Percentiles rank a stretch among this genome's conserved stretches.
phyloP scores from a whole-genome alignment of 92 coral and sea anemone species.

The Umimayanthus kanabou region DNA sequence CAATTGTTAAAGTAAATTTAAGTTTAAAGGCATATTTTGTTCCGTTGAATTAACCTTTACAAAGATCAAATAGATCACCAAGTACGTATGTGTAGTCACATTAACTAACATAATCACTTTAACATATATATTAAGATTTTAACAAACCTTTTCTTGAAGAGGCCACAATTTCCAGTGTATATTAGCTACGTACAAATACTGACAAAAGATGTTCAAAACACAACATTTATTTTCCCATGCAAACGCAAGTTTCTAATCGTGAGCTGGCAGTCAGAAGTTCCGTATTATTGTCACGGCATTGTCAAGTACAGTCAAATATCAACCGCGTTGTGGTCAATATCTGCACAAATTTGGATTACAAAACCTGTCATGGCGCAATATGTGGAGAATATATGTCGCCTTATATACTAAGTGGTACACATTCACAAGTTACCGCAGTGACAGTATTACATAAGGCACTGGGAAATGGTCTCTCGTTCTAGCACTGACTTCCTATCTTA shows the following conservation, averaged over 20 bases:
- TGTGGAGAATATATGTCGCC: not conserved
- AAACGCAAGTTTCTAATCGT: not conserved
- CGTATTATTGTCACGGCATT: not conserved
- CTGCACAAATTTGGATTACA: not conserved
- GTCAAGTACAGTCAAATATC: not conserved
- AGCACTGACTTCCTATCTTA: too few relatives aligned
- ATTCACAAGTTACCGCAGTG: not conserved
- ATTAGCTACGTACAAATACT: not conserved
- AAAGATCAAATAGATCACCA: not conserved
- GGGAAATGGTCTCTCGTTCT: too few relatives aligned
- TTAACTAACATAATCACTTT: not conserved
- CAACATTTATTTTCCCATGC: not conserved
- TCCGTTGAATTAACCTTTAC: not conserved
- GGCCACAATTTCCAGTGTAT: not conserved
- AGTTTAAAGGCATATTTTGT: not conserved
- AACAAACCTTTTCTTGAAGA: conserved; percentile 5
- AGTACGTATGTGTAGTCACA: not conserved
- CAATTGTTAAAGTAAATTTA: not conserved
- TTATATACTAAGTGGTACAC: too few relatives aligned
- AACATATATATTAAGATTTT: not conserved
- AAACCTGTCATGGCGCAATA: not conserved
- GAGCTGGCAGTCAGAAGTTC: not conserved
- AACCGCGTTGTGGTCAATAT: not conserved
- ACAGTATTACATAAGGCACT: not conserved
- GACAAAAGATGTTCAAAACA: not conserved